phyloP scores from a whole-genome alignment of 2,113 vertebrate species.

The Beaufortia kweichowensis region DNA sequence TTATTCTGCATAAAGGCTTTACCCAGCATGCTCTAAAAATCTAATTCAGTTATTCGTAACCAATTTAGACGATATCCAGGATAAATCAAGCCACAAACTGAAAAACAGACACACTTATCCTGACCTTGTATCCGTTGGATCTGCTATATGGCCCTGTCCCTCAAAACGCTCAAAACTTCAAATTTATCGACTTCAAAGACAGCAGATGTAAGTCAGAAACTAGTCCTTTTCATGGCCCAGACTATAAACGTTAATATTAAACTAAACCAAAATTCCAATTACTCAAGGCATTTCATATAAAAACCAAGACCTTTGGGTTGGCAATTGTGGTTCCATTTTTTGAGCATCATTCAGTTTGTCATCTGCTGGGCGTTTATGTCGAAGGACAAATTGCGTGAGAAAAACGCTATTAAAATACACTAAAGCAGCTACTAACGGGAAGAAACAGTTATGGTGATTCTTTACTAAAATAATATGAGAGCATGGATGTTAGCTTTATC shows the following conservation, averaged over 20 bases:
- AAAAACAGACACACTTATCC: slow-evolving; percentile 10
- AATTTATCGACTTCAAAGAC: slow-evolving; percentile 50
- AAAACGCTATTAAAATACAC: slow-evolving; percentile 36
- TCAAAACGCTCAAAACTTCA: neutral
- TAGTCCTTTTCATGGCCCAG: neutral
- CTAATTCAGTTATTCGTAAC: slow-evolving; percentile 28
- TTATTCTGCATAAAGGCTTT: neutral
- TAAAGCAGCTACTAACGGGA: slow-evolving; percentile 17
- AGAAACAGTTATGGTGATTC: slow-evolving; percentile 28
- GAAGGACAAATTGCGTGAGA: slow-evolving; percentile 49
- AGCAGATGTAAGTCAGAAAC: neutral
- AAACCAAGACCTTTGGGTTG: slow-evolving; percentile 12
- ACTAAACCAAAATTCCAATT: slow-evolving; percentile 43
- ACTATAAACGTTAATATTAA: slow-evolving; percentile 44
- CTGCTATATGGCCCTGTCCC: neutral
- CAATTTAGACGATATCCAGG: slow-evolving; percentile 29
- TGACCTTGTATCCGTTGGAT: neutral
- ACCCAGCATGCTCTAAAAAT: slow-evolving; percentile 28
- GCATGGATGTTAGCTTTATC: too few relatives aligned
- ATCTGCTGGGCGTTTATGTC: slow-evolving; percentile 52
- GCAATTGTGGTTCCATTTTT: slow-evolving; percentile 32
- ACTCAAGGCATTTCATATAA: slow-evolving; percentile 11
- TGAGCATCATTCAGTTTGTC: slow-evolving; percentile 42
- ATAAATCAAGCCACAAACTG: neutral
- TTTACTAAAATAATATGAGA: slow-evolving; percentile 23